A percentile compares a stretch with the other conserved stretches of the same genome.
Evolutionary conservation across 2,797 vertebrate genomes (phyloP).

Genomic region (Kryptopterus vitreolus): DNA sequence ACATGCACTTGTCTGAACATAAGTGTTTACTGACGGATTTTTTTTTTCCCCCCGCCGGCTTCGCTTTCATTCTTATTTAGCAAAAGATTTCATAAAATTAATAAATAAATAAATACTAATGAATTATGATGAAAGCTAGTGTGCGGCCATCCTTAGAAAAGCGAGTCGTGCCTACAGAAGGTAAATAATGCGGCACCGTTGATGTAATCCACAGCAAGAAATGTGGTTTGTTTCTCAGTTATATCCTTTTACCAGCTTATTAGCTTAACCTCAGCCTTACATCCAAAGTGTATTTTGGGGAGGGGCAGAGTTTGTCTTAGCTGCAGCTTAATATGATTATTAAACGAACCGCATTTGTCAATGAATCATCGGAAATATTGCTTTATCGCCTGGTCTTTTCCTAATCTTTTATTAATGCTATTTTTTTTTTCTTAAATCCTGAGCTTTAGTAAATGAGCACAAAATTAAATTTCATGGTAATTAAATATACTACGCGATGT

Average conservation of each 20-base stretch:
- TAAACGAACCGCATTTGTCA: background rate
- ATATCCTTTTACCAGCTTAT: background rate
- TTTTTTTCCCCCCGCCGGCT: too few relatives aligned
- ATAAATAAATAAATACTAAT: too few relatives aligned
- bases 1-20: background rate
- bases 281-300: background rate
- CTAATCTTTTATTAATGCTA: background rate
- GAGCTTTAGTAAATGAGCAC: background rate
- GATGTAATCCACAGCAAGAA: conserved; percentile 5
- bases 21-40: background rate
- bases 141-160: background rate
- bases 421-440: background rate
- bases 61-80: background rate
- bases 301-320: background rate
- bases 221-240: background rate
- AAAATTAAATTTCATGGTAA: background rate
- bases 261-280: conserved; percentile 3
- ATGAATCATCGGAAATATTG: background rate
- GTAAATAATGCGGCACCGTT: background rate
- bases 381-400: background rate
- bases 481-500: background rate
- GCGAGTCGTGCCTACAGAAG: background rate
- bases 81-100: background rate
- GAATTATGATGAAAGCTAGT: background rate
- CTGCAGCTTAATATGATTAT: background rate